Conservation (phyloP, 2,113 vertebrate species). For the Megaceryle torquata region DNA sequence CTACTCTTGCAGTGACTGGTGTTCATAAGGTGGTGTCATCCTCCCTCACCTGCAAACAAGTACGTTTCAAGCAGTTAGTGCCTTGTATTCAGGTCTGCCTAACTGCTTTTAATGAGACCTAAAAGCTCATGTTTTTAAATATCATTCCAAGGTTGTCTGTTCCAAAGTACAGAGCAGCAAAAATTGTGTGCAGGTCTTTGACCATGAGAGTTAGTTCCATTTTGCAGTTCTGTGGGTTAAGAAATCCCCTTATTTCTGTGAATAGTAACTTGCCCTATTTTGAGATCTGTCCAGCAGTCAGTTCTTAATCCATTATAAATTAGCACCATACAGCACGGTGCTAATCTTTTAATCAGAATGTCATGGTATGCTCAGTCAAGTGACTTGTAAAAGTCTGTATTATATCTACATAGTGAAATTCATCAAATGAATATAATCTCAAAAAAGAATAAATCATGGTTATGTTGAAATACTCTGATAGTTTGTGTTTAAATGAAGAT, state of each 20-base stretch:
- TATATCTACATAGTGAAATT: neutral
- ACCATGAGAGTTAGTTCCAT: neutral
- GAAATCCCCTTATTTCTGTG: neutral
- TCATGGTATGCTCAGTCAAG: neutral
- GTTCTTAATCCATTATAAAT: neutral
- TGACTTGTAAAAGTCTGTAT: neutral
- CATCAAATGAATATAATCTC: neutral
- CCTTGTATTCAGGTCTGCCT: neutral
- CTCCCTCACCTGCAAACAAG: neutral
- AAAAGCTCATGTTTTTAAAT: neutral
- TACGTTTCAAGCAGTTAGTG: neutral
- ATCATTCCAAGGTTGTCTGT: neutral
- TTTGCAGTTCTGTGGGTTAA: neutral
- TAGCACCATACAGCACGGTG: neutral
- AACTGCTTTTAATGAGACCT: neutral
- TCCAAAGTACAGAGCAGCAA: neutral
- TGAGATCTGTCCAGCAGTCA: neutral
- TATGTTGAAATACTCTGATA: neutral
- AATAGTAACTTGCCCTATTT: neutral
- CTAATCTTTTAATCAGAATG: conserved; percentile 26
- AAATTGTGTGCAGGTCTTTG: neutral
- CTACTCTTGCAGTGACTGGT: neutral
- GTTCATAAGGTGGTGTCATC: neutral
- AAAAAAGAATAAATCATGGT: neutral
- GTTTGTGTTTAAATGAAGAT: neutral